These are phyloP conservation scores for Drosophila nr. fundita DNA, from an alignment of 2,888 invertebrate species.

Conservation along the genomic window DNA sequence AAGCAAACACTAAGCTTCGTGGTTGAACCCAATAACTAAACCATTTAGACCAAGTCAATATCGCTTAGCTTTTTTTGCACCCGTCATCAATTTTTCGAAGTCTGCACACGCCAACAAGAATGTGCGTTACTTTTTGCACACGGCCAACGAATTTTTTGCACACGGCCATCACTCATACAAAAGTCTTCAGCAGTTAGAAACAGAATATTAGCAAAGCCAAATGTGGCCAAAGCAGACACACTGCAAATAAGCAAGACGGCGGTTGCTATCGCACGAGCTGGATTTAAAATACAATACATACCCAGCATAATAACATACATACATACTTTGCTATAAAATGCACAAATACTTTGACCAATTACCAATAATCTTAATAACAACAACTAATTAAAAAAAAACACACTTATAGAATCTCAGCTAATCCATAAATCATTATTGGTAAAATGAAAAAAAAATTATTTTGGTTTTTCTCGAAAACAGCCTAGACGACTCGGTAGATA, in stretches of 20 bases:
- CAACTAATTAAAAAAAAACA: conserved; percentile 27
- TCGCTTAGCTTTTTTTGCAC: conserved; percentile 55
- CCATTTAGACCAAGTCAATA: conserved; percentile 53
- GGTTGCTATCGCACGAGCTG: conserved; percentile 57
- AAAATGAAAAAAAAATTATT: background rate
- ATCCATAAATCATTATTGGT: conserved; percentile 41
- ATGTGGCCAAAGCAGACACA: conserved; percentile 60
- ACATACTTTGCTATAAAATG: conserved; percentile 37
- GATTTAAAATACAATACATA: conserved; percentile 11
- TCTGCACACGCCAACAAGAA: conserved; percentile 61
- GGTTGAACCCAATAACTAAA: conserved; percentile 42
- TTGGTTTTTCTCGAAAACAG: background rate
- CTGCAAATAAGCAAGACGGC: conserved; percentile 41
- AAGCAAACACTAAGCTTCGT: background rate
- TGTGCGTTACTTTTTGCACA: conserved; percentile 70
- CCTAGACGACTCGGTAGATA: conserved; percentile 8
- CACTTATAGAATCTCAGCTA: conserved; percentile 30
- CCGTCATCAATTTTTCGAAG: conserved; percentile 53
- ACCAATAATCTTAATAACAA: conserved; percentile 50
- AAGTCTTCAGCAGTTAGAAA: conserved; percentile 61
- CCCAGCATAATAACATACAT: conserved; percentile 25
- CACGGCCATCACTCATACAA: conserved; percentile 46
- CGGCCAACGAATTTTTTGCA: conserved; percentile 55
- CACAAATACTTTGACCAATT: conserved; percentile 34
- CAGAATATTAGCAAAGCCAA: conserved; percentile 64